phyloP scores from a whole-genome alignment of 1,140 invertebrate species.

The Meloidogyne exigua region DNA sequence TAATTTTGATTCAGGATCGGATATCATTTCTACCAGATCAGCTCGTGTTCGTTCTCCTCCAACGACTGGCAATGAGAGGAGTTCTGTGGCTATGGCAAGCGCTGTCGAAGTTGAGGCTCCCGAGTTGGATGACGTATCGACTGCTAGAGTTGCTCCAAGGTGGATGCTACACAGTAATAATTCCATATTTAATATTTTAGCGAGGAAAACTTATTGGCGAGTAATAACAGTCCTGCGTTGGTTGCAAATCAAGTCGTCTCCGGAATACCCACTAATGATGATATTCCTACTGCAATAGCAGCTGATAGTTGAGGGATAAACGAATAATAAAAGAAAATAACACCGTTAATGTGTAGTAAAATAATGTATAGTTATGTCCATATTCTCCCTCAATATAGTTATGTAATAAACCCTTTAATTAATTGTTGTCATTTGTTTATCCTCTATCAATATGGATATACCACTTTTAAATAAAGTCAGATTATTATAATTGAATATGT shows the following conservation, averaged over 20 bases:
- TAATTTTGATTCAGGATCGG: background rate
- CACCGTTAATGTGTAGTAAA: background rate
- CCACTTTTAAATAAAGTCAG: no score
- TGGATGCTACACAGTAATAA: background rate
- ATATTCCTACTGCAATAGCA: background rate
- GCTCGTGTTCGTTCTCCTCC: background rate
- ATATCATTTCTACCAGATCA: background rate
- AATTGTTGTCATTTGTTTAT: no score
- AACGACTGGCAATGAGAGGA: background rate
- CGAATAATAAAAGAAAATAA: background rate
- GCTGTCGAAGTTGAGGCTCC: background rate
- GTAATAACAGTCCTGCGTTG: background rate
- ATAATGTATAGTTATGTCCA: background rate
- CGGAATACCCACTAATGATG: background rate
- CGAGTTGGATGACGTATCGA: background rate
- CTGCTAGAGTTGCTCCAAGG: background rate
- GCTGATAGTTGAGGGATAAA: background rate
- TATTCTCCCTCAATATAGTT: background rate
- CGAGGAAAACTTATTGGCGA: background rate
- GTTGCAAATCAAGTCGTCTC: background rate
- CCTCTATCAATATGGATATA: no score
- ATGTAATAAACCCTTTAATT: no score
- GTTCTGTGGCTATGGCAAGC: background rate
- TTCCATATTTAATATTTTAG: background rate
- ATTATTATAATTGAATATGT: no score